These are phyloP conservation scores for Monarcha castaneiventris DNA, from an alignment of 2,113 vertebrate species.

Conservation along the genomic window DNA sequence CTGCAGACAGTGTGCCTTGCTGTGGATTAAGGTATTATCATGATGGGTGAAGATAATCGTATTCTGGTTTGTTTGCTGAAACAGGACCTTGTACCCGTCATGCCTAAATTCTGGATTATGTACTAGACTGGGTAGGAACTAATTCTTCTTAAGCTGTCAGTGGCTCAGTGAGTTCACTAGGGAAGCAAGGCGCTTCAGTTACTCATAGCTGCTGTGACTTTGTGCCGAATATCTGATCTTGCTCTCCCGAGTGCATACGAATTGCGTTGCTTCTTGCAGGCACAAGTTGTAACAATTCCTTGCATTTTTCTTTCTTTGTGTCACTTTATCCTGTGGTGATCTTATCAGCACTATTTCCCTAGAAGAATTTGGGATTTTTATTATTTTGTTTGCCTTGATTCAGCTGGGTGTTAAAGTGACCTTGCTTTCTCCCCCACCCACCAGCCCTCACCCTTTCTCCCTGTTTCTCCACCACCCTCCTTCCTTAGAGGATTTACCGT, in stretches of 20 bases:
- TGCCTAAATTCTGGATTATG: conserved; percentile 28
- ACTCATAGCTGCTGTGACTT: not conserved
- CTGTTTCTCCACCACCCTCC: conserved; percentile 15
- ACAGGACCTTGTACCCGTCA: not conserved
- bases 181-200: not conserved
- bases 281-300: conserved; percentile 34
- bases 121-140: conserved; percentile 13
- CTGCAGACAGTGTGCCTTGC: not conserved
- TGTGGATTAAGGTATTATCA: not conserved
- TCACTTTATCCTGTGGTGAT: not conserved
- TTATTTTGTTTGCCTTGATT: conserved; percentile 24
- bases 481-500: conserved; percentile 44
- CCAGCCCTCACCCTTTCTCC: not conserved
- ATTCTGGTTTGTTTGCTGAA: conserved; percentile 30
- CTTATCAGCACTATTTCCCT: conserved; percentile 16
- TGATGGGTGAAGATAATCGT: not conserved
- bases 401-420: conserved; percentile 10
- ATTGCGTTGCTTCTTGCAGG: not conserved
- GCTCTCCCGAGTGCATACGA: not conserved
- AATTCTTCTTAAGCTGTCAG: conserved; percentile 20
- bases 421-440: conserved; percentile 10
- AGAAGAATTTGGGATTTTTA: not conserved
- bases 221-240: not conserved
- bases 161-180: not conserved
- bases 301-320: conserved; percentile 27